Conservation (phyloP, 2,888 invertebrate species). For the Lingula anatina region DNA sequence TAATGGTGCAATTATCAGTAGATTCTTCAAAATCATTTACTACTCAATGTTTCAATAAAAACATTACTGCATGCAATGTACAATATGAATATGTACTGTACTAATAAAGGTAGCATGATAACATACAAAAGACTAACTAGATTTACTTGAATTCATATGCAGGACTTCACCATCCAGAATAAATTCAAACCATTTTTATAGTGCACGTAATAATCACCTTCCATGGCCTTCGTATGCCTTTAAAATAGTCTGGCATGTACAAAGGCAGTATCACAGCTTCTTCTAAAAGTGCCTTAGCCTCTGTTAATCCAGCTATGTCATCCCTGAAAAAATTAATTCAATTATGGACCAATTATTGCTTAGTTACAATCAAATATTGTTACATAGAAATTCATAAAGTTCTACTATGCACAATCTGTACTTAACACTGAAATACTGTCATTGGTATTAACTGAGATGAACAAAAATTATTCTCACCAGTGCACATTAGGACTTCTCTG, state of each 20-base stretch:
- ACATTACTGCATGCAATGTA: too few species aligned
- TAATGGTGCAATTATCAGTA: too few species aligned
- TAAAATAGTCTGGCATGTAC: conserved; percentile 98
- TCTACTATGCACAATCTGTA: background rate
- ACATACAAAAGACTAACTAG: too few species aligned
- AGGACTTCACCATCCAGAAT: too few species aligned
- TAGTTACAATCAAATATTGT: background rate
- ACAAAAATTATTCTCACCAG: conserved; percentile 63
- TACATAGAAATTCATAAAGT: background rate
- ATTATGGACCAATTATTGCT: background rate
- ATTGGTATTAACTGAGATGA: background rate
- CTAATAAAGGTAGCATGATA: too few species aligned
- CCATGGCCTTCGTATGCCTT: conserved; percentile 93
- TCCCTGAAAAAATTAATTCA: conserved; percentile 29
- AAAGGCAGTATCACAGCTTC: conserved; percentile 97
- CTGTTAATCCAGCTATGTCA: conserved; percentile 54
- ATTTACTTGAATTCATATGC: too few species aligned
- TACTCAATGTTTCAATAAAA: too few species aligned
- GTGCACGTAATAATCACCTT: conserved; percentile 60
- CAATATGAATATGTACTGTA: too few species aligned
- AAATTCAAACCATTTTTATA: too few species aligned
- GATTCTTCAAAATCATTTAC: too few species aligned
- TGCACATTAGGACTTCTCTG: conserved; percentile 93
- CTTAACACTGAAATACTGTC: background rate
- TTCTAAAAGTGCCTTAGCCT: conserved; percentile 69